Percentiles rank a stretch among this genome's conserved stretches.
Evolutionary conservation across 2,888 invertebrate species (phyloP).

Genomic region (Erynnis tages): DNA sequence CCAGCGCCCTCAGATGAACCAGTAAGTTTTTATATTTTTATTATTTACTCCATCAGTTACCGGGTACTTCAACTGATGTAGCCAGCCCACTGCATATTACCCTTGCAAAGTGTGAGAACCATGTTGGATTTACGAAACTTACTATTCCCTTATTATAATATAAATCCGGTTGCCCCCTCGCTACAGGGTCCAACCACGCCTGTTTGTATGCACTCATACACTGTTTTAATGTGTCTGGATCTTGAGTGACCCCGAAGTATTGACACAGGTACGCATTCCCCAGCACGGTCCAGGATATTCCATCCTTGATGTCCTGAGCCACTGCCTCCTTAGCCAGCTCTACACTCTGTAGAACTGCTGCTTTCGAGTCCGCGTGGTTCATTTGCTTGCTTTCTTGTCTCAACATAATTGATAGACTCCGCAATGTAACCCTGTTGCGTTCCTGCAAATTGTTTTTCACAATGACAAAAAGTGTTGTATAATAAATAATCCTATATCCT

Average conservation of each 20-base stretch:
- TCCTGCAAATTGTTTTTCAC: conserved; percentile 65
- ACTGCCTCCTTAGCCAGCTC: conserved; percentile 92
- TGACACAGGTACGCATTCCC: conserved; percentile 92
- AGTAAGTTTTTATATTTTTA: too few relatives aligned
- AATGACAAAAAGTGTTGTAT: not conserved
- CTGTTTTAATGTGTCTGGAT: conserved; percentile 85
- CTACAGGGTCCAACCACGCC: conserved; percentile 86
- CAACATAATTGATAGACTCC: conserved; percentile 90
- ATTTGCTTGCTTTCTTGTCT: conserved; percentile 81
- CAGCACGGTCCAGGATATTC: conserved; percentile 90
- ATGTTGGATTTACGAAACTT: too few relatives aligned
- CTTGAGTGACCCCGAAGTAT: conserved; percentile 88
- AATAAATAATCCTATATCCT: too few relatives aligned
- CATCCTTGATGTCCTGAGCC: conserved; percentile 87
- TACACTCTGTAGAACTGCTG: conserved; percentile 86
- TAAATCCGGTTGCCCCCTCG: conserved; percentile 88
- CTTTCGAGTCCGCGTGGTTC: conserved; percentile 74
- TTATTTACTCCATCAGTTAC: too few relatives aligned
- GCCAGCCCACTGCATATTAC: too few relatives aligned
- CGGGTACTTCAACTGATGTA: too few relatives aligned
- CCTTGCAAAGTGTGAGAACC: too few relatives aligned
- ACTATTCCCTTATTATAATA: conserved; percentile 93
- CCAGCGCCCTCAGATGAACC: too few relatives aligned
- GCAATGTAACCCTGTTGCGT: conserved; percentile 87
- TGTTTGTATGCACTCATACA: conserved; percentile 91